Conservation (phyloP, 2,113 vertebrate species). For the Phrynosoma platyrhinos region DNA sequence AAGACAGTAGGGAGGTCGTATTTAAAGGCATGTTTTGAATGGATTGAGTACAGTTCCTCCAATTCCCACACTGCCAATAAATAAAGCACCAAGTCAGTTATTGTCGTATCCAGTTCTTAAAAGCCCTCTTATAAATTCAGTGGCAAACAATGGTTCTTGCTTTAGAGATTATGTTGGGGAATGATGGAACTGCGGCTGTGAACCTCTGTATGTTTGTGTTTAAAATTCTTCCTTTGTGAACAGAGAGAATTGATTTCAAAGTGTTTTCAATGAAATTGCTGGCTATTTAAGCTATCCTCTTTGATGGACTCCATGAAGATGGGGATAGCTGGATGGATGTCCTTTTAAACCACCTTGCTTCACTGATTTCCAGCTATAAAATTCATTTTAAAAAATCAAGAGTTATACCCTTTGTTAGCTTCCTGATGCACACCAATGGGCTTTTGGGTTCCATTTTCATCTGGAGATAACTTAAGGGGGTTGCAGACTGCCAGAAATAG, state of each 20-base stretch:
- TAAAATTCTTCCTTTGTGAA: neutral
- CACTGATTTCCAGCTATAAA: neutral
- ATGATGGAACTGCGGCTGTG: neutral
- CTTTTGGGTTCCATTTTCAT: too few relatives aligned
- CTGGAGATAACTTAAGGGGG: too few relatives aligned
- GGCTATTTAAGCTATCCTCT: neutral
- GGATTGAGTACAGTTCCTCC: rapidly evolving
- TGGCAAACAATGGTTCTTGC: neutral
- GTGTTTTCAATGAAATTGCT: neutral
- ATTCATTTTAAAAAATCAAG: neutral
- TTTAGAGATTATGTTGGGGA: neutral
- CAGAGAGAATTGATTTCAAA: neutral
- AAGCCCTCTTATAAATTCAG: neutral
- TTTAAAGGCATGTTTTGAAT: neutral
- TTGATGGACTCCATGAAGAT: neutral
- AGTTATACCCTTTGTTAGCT: too few relatives aligned
- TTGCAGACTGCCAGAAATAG: too few relatives aligned
- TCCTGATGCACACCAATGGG: too few relatives aligned
- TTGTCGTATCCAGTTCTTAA: rapidly evolving
- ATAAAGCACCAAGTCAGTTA: neutral
- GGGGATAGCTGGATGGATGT: too few relatives aligned
- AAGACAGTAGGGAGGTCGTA: neutral
- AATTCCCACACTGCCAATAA: neutral
- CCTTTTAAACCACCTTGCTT: too few relatives aligned
- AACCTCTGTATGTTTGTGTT: neutral